These are phyloP conservation scores for Peromyscus melanophrys DNA, from an alignment of 2,797 vertebrate species.

Conservation along the genomic window DNA sequence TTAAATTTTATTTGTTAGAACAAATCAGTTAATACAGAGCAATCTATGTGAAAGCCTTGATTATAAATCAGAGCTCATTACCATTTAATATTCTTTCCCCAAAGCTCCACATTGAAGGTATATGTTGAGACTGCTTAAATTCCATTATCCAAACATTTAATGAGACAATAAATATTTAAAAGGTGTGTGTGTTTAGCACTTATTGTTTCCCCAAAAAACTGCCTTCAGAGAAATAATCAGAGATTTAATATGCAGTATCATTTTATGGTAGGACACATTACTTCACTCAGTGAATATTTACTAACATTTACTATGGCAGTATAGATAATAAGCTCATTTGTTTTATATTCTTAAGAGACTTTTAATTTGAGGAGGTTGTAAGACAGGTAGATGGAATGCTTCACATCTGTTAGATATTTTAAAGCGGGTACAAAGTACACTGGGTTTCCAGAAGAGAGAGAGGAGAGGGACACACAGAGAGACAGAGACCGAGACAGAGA, in stretches of 20 bases:
- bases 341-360: not conserved
- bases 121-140: constrained; percentile 14
- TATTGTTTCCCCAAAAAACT: not conserved
- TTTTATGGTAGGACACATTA: constrained; percentile 1
- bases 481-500: not conserved
- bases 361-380: constrained; percentile 25
- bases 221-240: constrained; percentile 25
- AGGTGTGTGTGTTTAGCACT: not conserved
- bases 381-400: not conserved
- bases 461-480: not conserved
- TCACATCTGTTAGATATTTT: not conserved
- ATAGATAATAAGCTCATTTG: not conserved
- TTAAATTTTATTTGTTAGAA: not conserved
- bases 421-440: not conserved
- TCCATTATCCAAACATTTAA: not conserved
- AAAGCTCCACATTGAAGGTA: not conserved
- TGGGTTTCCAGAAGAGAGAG: not conserved
- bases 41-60: constrained; percentile 31
- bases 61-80: constrained; percentile 15
- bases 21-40: not conserved
- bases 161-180: not conserved
- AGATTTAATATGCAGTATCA: not conserved
- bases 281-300: not conserved
- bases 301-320: constrained; percentile 2
- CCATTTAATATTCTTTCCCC: not conserved